These are phyloP conservation scores for Tachina fera DNA, from an alignment of 2,888 invertebrate genomes.

Conservation along the genomic window DNA sequence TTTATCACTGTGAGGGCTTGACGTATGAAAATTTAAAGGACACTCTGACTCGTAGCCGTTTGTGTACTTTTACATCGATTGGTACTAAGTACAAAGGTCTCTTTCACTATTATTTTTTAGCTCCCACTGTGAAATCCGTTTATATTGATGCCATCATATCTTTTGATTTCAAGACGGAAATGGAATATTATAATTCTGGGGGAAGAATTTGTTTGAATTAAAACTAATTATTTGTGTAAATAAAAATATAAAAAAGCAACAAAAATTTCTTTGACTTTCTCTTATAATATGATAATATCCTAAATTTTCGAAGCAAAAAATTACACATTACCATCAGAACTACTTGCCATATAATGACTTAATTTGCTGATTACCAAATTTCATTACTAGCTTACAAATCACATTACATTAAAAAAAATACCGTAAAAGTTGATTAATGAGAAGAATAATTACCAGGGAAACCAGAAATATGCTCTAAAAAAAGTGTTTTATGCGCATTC, in stretches of 20 bases:
- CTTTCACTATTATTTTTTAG: conserved; percentile 53
- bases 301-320: no score
- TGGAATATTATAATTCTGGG: conserved; percentile 19
- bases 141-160: conserved; percentile 55
- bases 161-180: conserved; percentile 43
- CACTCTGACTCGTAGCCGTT: conserved; percentile 12
- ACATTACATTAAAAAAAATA: no score
- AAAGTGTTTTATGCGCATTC: no score
- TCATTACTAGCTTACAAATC: no score
- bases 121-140: conserved; percentile 73
- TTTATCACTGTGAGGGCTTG: conserved; percentile 45
- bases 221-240: neutral
- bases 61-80: conserved; percentile 39
- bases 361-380: no score
- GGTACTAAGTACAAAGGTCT: conserved; percentile 36
- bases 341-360: no score
- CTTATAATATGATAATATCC: no score
- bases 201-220: neutral
- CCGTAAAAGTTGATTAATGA: no score
- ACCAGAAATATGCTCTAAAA: no score
- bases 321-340: no score
- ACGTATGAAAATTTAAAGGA: conserved; percentile 48
- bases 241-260: neutral
- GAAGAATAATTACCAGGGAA: no score
- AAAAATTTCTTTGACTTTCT: no score